Base-by-base conservation (phyloP, 2,113 vertebrate species). In the Cyanistes caeruleus region DNA sequence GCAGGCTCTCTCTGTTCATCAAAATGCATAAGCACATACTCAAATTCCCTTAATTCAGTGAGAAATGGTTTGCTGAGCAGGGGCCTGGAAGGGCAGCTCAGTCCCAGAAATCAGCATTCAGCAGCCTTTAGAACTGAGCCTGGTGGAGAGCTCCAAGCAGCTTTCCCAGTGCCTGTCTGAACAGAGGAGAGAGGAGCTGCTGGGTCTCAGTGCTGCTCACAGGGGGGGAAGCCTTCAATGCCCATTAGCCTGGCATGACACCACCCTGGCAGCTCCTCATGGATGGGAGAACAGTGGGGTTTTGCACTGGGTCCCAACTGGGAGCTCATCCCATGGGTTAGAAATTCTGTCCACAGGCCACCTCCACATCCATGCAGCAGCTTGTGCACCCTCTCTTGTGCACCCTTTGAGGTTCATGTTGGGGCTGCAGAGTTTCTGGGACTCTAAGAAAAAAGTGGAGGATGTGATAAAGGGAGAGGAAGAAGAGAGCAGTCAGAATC, bases 31-130 rank as follows among this genome's bases (percentile, higher is more conserved):
- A 93, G 69, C 79, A 92, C 83, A 35, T 84, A 84, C 85, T 90
- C 87, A 81, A 86, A 86, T 68, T 94, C 63, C 56, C 68, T 75
- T 75, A 70, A 91, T 88, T 94, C 68, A 30, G 52, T 92, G 88
- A 80, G 83, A 95, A 83, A 84, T 86, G 49, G 23, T 95, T 95
- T 48, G 27, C 52, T 33, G 68, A 70, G 82, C 63, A 69, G 78
- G 49, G 49, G 27, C 49, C 56, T 81, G 69, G 51, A 75, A 56
- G 64, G 48, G 68, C 6, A 51, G 9, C 20, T 86, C 31, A 10
- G 67, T 74, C 72, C 67, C 70, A 93, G 77, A 53, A 92, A 75
- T 78, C 28, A 1, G 52, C 60, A n/a, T 55, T 74, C 84, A 67
- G 39, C 81, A 74, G 51, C 59, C 62, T 67, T 44, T n/a, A 55